Evolutionary conservation across 1,140 invertebrate genomes (phyloP).

Genomic region (Ips nitidus): DNA sequence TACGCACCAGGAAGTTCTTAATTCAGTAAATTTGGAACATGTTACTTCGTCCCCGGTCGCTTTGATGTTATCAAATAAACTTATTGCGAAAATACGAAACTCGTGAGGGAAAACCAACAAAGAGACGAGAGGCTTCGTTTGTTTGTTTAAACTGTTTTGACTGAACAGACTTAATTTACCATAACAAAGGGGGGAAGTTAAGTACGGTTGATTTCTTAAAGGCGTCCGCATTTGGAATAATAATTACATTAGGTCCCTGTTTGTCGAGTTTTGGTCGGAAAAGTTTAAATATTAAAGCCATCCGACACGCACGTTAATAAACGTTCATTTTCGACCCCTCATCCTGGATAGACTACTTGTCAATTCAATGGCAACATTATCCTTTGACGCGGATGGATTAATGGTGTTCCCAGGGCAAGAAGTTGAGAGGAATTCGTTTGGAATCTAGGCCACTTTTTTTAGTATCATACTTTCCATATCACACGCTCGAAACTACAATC

Average conservation of each 20-base stretch:
- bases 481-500: no score
- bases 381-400: no score
- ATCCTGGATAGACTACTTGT: no score
- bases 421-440: no score
- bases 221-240: constrained; percentile 13
- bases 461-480: no score
- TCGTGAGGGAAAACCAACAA: constrained; percentile 7
- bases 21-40: not conserved
- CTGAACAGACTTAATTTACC: constrained; percentile 24
- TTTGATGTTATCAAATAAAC: constrained; percentile 15
- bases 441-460: no score
- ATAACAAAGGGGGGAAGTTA: constrained; percentile 21
- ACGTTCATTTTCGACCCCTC: not conserved
- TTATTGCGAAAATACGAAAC: constrained; percentile 11
- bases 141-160: constrained; percentile 22
- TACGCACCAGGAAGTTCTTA: not conserved
- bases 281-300: not conserved
- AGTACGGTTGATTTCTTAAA: constrained; percentile 26
- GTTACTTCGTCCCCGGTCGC: constrained; percentile 1
- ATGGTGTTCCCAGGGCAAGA: no score
- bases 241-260: constrained; percentile 12
- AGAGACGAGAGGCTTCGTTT: constrained; percentile 1
- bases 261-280: not conserved
- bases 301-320: not conserved
- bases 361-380: no score